Evolutionary conservation across 2,113 vertebrate genomes (phyloP).

Genomic region (Calidris pygmaea): DNA sequence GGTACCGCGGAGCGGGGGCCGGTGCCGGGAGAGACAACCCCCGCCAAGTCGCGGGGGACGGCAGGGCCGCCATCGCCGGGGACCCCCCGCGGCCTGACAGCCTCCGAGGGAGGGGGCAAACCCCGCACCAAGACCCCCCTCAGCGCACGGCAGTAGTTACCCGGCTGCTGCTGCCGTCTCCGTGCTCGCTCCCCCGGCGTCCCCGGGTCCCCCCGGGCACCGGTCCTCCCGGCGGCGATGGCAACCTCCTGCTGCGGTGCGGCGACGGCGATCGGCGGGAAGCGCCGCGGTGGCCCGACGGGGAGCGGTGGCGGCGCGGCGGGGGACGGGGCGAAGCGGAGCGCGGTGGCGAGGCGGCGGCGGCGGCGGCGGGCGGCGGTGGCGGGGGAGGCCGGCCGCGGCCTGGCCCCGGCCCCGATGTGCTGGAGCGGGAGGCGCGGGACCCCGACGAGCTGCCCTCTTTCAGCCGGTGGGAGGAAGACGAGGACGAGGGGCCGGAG

Average conservation of each 20-base stretch:
- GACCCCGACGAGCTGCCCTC: no score
- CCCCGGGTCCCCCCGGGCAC: not conserved
- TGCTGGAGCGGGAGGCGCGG: no score
- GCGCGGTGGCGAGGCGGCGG: not conserved
- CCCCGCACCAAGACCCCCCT: not conserved
- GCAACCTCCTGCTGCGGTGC: constrained; percentile 42
- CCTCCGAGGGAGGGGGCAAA: not conserved
- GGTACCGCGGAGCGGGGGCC: not conserved
- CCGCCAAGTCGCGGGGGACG: no score
- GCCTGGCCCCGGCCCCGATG: no score
- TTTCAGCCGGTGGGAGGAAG: no score
- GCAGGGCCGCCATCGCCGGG: not conserved
- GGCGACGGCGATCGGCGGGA: constrained; percentile 54
- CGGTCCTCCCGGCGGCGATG: constrained; percentile 35
- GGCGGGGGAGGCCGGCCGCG: no score
- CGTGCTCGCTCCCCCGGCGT: constrained; percentile 33
- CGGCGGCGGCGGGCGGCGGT: no score
- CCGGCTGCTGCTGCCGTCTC: constrained; percentile 32
- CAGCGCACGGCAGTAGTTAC: not conserved
- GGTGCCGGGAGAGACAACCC: not conserved
- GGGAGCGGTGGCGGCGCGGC: constrained; percentile 67
- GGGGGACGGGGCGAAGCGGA: constrained; percentile 50
- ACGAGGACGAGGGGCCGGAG: no score
- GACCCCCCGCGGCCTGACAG: not conserved
- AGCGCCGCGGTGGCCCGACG: constrained; percentile 51